These are phyloP conservation scores for Phylloscopus trochilus DNA, from an alignment of 2,113 vertebrate genomes.

Conservation along the genomic window DNA sequence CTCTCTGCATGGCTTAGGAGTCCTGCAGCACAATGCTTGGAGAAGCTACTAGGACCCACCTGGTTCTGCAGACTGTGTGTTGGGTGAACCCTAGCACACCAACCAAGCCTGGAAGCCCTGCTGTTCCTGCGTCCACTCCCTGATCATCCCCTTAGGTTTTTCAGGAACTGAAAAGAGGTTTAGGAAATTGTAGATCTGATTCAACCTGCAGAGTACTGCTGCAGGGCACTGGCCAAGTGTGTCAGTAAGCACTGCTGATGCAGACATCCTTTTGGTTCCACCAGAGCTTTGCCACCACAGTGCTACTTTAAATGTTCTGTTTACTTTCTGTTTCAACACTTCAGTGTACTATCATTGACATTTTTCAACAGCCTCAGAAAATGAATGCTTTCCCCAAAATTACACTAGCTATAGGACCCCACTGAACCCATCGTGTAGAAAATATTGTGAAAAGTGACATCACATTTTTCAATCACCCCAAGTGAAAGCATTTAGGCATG, in stretches of 20 bases:
- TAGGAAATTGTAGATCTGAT: neutral
- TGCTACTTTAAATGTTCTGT: neutral
- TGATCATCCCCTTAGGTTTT: rapidly evolving
- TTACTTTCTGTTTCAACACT: neutral
- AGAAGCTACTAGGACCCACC: neutral
- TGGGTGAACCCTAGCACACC: rapidly evolving
- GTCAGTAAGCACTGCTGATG: neutral
- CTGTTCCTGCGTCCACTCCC: neutral
- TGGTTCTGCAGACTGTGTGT: neutral
- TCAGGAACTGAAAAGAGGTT: neutral
- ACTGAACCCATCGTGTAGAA: neutral
- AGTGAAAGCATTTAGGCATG: neutral
- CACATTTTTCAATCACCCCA: neutral
- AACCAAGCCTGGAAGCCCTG: neutral
- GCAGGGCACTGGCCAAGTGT: neutral
- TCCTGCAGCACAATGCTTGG: neutral
- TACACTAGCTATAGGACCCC: neutral
- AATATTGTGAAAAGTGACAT: neutral
- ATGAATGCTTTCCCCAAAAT: neutral
- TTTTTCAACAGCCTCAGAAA: neutral
- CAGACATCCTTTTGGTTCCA: neutral
- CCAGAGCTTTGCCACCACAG: neutral
- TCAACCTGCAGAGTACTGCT: neutral
- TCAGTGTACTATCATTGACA: neutral
- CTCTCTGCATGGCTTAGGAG: neutral